Evolutionary conservation across 2,888 invertebrate species (phyloP).

Genomic region (Cepaea hortensis): DNA sequence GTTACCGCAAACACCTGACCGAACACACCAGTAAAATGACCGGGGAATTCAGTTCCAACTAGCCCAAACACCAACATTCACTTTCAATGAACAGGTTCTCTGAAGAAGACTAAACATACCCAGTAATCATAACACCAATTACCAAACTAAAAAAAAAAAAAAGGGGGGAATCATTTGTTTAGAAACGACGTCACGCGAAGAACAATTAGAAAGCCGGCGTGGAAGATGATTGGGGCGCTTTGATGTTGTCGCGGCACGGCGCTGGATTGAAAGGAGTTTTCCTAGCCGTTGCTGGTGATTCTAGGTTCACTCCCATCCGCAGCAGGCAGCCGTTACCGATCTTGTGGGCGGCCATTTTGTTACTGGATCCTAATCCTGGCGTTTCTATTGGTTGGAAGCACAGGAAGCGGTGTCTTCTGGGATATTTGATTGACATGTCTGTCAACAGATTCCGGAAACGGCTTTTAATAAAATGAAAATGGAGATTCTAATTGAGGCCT

Average conservation of each 20-base stretch:
- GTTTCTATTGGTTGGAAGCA: constrained; percentile 11
- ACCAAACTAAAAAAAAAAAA: neutral
- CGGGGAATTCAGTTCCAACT: neutral
- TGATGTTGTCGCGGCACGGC: neutral
- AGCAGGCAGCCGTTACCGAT: constrained; percentile 34
- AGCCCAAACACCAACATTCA: neutral
- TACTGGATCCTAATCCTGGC: neutral
- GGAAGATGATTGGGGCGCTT: constrained; percentile 15
- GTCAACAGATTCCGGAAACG: constrained; percentile 8
- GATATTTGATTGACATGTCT: constrained; percentile 20
- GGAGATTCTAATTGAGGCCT: constrained; percentile 11
- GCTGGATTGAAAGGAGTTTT: constrained; percentile 15
- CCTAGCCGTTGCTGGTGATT: neutral
- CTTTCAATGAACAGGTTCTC: neutral
- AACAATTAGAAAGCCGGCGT: neutral
- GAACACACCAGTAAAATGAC: neutral
- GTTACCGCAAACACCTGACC: neutral
- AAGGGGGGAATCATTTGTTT: too few relatives aligned
- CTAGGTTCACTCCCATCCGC: neutral
- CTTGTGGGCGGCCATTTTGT: constrained; percentile 29
- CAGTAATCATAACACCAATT: constrained; percentile 16
- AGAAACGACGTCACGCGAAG: neutral
- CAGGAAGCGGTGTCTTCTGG: constrained; percentile 21
- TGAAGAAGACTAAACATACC: neutral
- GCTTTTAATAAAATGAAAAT: constrained; percentile 31